Evolutionary conservation across 1,140 invertebrate species (phyloP).

Genomic region (Limonius californicus): DNA sequence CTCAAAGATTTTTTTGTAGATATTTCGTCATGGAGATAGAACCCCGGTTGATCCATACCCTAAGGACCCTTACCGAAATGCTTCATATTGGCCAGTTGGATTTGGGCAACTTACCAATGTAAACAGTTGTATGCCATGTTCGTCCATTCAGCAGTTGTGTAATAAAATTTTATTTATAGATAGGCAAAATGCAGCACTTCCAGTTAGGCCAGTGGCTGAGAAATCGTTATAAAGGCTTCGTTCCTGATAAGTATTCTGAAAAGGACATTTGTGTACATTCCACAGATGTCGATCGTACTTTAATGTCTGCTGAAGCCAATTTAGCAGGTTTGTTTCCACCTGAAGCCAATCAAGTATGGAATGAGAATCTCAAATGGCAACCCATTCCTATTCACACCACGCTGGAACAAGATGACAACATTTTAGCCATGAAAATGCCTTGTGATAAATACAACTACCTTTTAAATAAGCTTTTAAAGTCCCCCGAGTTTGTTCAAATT

Average conservation of each 20-base stretch:
- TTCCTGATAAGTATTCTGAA: constrained; percentile 52
- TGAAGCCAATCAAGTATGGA: constrained; percentile 59
- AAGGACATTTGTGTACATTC: constrained; percentile 53
- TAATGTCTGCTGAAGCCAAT: constrained; percentile 84
- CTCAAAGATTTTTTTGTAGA: constrained; percentile 28
- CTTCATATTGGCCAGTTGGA: constrained; percentile 67
- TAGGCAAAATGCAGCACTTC: constrained; percentile 75
- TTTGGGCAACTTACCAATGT: constrained; percentile 79
- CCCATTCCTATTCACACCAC: constrained; percentile 84
- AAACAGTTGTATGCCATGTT: constrained; percentile 46
- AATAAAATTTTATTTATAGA: constrained; percentile 48
- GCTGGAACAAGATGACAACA: constrained; percentile 61
- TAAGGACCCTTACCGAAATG: constrained; percentile 69
- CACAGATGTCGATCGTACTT: constrained; percentile 81
- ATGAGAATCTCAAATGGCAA: constrained; percentile 72
- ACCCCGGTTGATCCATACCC: constrained; percentile 72
- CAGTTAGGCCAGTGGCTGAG: constrained; percentile 73
- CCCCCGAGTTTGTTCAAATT: constrained; percentile 56
- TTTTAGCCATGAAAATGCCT: constrained; percentile 52
- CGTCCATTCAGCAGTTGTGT: too few species aligned
- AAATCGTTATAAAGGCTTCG: constrained; percentile 61
- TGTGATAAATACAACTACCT: constrained; percentile 64
- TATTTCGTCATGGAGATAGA: constrained; percentile 74
- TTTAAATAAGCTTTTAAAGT: constrained; percentile 52
- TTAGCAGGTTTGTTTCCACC: constrained; percentile 79